Base-by-base conservation (phyloP, 2,888 invertebrate species). In the Sarcophaga carnaria region DNA sequence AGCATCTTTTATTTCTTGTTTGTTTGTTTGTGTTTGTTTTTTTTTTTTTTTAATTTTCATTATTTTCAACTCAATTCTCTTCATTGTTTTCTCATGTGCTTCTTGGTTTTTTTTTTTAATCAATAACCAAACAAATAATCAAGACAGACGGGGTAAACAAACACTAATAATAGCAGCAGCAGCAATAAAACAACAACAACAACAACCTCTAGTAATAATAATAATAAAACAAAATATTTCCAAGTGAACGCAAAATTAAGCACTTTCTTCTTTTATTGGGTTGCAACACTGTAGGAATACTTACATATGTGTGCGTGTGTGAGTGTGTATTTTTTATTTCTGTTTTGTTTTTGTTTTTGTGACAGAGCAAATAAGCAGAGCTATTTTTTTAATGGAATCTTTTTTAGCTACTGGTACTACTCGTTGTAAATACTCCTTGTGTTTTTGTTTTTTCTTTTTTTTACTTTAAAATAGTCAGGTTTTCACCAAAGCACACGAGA, bases 391-490 rank as follows among this genome's bases (percentile, higher is more conserved):
- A 78, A 86, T 86, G 86, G 78, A 86, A 86, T 83, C 80, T 86
- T 54, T 54, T 54, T 80, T 78, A 83, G 83, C 87, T 87, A 87
- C 87, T 87, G 87, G 87, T 87, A 27, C 81, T 87, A 84, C 83
- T 49, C 87, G 78, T 84, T 85, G 78, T 59, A 17, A 54, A 14
- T 17, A 14, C 17, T 79, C 25, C 27, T 49, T 79, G 70, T 60
- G 20, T 11, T 67, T 45, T 20, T 25, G 11, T 64, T 64, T 22
- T 27, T 70, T 72, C 47, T 81, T 78, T 37, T 6, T 37, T 37
- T 37, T 37, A 6, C 6, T 71, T 78, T 74, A 69, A 83, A 86
- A 80, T 71, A 83, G 83, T 71, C 86, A 83, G 86, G 82, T 83
- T 86, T 86, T 86, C 69, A 81, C 83, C 80, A 80, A 86, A 83